These are phyloP conservation scores for Achatina immaculata DNA, from an alignment of 1,140 invertebrate species.

Conservation along the genomic window DNA sequence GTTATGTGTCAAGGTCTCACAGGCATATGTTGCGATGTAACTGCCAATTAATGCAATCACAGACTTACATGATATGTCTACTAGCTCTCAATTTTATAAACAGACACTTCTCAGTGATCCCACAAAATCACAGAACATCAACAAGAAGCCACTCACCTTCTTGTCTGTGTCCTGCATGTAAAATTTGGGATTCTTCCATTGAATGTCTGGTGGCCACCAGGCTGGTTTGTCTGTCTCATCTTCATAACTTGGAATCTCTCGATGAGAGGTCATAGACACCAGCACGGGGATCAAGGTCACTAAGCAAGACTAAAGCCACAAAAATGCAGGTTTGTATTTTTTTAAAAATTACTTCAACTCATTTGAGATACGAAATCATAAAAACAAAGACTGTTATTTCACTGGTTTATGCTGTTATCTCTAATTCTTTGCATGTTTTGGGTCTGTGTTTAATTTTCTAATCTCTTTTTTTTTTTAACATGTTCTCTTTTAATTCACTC, in stretches of 20 bases:
- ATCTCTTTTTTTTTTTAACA: too few relatives aligned
- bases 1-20: too few relatives aligned
- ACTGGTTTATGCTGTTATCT: background rate
- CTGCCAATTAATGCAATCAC: too few relatives aligned
- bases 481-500: too few relatives aligned
- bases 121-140: too few relatives aligned
- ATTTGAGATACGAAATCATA: background rate
- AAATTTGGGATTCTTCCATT: slow-evolving; percentile 29
- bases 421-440: background rate
- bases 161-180: slow-evolving; percentile 7
- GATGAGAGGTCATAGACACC: slow-evolving; percentile 25
- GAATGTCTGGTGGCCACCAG: slow-evolving; percentile 27
- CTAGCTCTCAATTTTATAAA: too few relatives aligned
- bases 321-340: background rate
- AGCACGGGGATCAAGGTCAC: slow-evolving; percentile 33
- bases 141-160: background rate
- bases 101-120: too few relatives aligned
- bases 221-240: slow-evolving; percentile 31
- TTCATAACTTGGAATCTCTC: slow-evolving; percentile 13
- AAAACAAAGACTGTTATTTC: background rate
- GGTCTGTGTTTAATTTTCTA: too few relatives aligned
- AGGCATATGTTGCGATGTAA: too few relatives aligned
- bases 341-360: background rate
- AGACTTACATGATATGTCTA: too few relatives aligned
- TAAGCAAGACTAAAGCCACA: slow-evolving; percentile 3